Conservation (phyloP, 2,113 vertebrate species). For the Myanophis thanlyinensis region DNA sequence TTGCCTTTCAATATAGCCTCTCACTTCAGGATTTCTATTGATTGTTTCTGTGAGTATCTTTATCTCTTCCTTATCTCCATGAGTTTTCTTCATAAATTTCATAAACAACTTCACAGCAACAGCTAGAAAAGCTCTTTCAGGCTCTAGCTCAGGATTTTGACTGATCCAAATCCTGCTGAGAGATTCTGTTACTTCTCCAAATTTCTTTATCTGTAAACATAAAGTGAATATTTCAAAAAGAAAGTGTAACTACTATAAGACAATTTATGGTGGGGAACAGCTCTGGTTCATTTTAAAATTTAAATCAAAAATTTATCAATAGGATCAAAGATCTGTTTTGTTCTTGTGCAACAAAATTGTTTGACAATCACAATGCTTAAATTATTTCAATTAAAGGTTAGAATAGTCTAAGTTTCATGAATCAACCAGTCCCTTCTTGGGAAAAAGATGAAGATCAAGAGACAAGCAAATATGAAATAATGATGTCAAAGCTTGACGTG, state of each 20-base stretch:
- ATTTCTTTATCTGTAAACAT: conserved; percentile 32
- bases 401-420: neutral
- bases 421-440: neutral
- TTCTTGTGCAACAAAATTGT: neutral
- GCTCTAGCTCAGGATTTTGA: conserved; percentile 45
- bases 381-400: neutral
- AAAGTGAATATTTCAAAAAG: neutral
- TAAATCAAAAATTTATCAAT: neutral
- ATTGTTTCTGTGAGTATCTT: conserved; percentile 22
- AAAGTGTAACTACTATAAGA: neutral
- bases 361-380: neutral
- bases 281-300: neutral
- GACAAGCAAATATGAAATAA: neutral
- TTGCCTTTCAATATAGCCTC: conserved; percentile 42
- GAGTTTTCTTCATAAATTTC: neutral
- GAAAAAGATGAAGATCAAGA: neutral
- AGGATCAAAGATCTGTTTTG: neutral
- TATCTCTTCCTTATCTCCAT: rapidly evolving
- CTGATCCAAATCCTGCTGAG: conserved; percentile 50
- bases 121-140: conserved; percentile 52
- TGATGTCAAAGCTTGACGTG: neutral
- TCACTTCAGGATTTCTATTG: conserved; percentile 44
- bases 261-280: too few relatives aligned
- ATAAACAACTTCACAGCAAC: conserved; percentile 55
- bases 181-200: conserved; percentile 32